Conservation (phyloP, 1,140 invertebrate species). For the Leptopilina clavipes region DNA sequence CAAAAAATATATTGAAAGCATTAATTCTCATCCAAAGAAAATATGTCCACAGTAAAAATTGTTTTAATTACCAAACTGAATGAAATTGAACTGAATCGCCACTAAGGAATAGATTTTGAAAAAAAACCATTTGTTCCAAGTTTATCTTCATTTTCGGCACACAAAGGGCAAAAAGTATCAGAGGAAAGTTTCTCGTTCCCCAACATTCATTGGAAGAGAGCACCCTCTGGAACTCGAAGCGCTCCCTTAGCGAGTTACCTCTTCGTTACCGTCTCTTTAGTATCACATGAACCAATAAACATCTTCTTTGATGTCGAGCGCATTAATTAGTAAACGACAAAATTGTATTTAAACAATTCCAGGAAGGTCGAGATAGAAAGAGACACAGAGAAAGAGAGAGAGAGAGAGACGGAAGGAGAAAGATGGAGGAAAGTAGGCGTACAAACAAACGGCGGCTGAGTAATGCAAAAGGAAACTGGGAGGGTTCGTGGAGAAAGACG, state of each 20-base stretch:
- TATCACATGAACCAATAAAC: slow-evolving; percentile 77
- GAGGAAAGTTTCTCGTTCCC: background rate
- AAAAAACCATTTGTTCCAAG: background rate
- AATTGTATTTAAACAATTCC: slow-evolving; percentile 77
- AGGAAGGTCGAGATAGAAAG: slow-evolving; percentile 49
- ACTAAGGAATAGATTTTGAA: too few relatives aligned
- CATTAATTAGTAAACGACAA: slow-evolving; percentile 77
- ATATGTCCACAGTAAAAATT: too few relatives aligned
- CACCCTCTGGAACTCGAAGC: slow-evolving; percentile 64
- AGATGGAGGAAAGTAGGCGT: slow-evolving; percentile 61
- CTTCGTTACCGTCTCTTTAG: slow-evolving; percentile 76
- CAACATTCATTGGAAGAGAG: slow-evolving; percentile 34
- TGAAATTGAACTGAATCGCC: too few relatives aligned
- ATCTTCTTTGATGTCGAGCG: slow-evolving; percentile 75
- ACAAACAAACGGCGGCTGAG: slow-evolving; percentile 61
- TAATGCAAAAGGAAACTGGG: slow-evolving; percentile 28
- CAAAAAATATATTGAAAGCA: too few relatives aligned
- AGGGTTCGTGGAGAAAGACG: background rate
- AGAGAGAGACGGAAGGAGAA: slow-evolving; percentile 42
- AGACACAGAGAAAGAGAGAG: slow-evolving; percentile 42
- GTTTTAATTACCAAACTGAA: too few relatives aligned
- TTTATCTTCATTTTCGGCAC: background rate
- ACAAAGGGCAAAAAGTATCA: background rate
- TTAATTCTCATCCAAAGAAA: too few relatives aligned
- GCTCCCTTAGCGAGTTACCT: slow-evolving; percentile 71